These are phyloP conservation scores for Geococcyx californianus DNA, from an alignment of 2,113 vertebrate species.

Conservation along the genomic window DNA sequence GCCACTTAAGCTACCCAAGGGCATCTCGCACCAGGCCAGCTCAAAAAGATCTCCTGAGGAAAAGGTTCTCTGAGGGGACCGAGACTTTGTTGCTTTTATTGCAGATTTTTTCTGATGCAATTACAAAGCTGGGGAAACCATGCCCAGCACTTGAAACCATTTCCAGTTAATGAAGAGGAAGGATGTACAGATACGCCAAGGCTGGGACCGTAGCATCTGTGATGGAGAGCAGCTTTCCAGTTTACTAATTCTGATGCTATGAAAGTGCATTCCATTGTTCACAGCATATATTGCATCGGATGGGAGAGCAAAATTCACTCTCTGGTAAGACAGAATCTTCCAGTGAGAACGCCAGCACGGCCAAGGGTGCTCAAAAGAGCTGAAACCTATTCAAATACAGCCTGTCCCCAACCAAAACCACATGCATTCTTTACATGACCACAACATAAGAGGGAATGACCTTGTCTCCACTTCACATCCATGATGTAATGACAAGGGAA, in stretches of 20 bases:
- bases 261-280: not conserved
- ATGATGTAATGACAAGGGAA: slow-evolving; percentile 67
- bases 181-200: accelerated
- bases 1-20: accelerated
- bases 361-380: not conserved
- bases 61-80: not conserved
- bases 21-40: not conserved
- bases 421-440: not conserved
- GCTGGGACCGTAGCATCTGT: not conserved
- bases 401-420: not conserved
- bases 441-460: slow-evolving; percentile 23
- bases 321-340: not conserved
- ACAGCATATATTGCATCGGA: not conserved
- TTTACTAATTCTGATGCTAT: not conserved
- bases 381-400: not conserved
- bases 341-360: not conserved
- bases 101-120: not conserved
- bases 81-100: not conserved
- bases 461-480: slow-evolving; percentile 28
- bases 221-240: not conserved
- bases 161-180: not conserved
- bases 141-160: not conserved
- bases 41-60: not conserved
- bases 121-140: not conserved
- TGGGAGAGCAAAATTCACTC: not conserved